Evolutionary conservation across 2,113 vertebrate species (phyloP).

Genomic region (Ptychochromis oligacanthus): DNA sequence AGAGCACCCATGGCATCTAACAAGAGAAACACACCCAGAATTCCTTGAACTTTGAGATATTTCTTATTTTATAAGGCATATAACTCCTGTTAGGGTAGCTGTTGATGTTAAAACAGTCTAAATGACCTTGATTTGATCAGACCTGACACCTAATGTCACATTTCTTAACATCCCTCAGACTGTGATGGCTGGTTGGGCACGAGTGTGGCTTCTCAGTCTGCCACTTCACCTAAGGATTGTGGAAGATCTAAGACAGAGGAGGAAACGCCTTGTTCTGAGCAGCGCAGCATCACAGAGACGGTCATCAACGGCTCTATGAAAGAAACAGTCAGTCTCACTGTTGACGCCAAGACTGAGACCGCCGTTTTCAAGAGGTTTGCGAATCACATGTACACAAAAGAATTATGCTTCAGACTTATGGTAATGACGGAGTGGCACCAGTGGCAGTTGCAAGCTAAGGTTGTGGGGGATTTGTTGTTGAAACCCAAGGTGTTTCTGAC

Average conservation of each 20-base stretch:
- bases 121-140: not conserved
- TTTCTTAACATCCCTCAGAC: conserved; percentile 51
- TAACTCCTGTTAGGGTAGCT: not conserved
- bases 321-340: conserved; percentile 98
- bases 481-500: too few relatives aligned
- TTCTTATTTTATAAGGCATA: not conserved
- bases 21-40: not conserved
- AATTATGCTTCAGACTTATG: not conserved
- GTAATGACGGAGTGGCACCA: not conserved
- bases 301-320: conserved; percentile 99
- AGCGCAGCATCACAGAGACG: conserved; percentile 92
- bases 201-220: conserved; percentile 27
- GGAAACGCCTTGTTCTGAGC: conserved; percentile 84
- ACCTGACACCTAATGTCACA: not conserved
- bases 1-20: not conserved
- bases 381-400: not conserved
- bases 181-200: conserved; percentile 73
- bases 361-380: conserved; percentile 98
- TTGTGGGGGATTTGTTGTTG: not conserved
- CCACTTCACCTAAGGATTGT: conserved; percentile 71
- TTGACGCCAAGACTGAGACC: conserved; percentile 98
- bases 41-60: not conserved
- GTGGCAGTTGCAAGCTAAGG: not conserved
- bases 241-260: conserved; percentile 84
- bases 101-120: not conserved